These are phyloP conservation scores for Folsomia manolachei DNA, from an alignment of 2,888 invertebrate species.

Conservation along the genomic window DNA sequence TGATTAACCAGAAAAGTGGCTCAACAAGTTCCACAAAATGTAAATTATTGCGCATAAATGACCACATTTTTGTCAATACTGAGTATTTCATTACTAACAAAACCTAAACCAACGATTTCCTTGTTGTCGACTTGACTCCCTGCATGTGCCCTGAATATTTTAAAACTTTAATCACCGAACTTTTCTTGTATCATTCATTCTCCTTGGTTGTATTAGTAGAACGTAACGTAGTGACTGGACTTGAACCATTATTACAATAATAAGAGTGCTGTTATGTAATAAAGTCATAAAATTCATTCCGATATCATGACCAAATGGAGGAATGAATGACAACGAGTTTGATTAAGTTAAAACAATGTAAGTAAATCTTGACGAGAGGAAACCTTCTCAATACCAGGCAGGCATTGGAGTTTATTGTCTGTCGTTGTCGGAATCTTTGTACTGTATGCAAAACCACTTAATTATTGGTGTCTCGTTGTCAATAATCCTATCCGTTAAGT, in stretches of 20 bases:
- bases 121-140: not conserved
- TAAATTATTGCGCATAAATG: not conserved
- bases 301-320: too few relatives aligned
- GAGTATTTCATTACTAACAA: not conserved
- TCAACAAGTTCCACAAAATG: constrained; percentile 1
- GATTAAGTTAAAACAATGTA: too few relatives aligned
- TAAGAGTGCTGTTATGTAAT: not conserved
- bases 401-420: not conserved
- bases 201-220: too few relatives aligned
- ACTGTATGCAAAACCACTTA: not conserved
- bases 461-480: not conserved
- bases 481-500: too few relatives aligned
- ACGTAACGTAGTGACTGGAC: too few relatives aligned
- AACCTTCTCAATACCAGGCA: too few relatives aligned
- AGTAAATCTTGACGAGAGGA: too few relatives aligned
- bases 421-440: not conserved
- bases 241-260: not conserved
- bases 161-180: not conserved
- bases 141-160: not conserved
- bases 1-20: constrained; percentile 2
- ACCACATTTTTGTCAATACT: not conserved
- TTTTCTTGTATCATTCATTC: too few relatives aligned
- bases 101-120: constrained; percentile 1
- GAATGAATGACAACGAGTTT: not conserved
- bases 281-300: constrained; percentile 1